These are phyloP conservation scores for Cordilura impudica DNA, from an alignment of 2,888 invertebrate genomes.

Conservation along the genomic window DNA sequence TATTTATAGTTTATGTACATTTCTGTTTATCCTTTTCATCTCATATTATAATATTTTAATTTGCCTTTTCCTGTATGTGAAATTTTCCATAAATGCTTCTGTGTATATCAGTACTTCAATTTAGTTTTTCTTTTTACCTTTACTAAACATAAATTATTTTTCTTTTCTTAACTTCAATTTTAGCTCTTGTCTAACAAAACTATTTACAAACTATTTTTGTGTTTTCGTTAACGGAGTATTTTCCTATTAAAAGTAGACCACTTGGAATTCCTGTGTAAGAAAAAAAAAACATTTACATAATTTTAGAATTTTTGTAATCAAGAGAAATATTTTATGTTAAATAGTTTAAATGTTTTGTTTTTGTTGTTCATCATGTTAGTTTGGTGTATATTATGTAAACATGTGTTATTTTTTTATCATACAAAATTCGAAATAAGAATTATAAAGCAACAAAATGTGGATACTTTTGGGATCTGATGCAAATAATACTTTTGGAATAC, in stretches of 20 bases:
- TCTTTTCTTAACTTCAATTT: background rate
- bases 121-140: background rate
- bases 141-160: background rate
- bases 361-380: background rate
- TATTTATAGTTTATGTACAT: constrained; percentile 4
- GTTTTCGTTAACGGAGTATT: background rate
- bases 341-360: constrained; percentile 35
- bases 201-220: constrained; percentile 54
- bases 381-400: background rate
- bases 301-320: constrained; percentile 47
- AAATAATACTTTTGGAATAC: no score
- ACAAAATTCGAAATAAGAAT: no score
- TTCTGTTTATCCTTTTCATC: background rate
- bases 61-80: background rate
- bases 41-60: constrained; percentile 1
- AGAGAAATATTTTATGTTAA: constrained; percentile 28
- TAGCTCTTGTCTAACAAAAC: constrained; percentile 45
- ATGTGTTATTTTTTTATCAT: no score
- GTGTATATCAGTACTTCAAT: background rate
- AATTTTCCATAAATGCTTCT: background rate
- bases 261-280: constrained; percentile 30
- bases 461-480: no score
- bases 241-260: constrained; percentile 33
- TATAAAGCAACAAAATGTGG: no score
- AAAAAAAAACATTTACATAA: constrained; percentile 19